These are phyloP conservation scores for Calycopis cecrops DNA, from an alignment of 1,140 invertebrate genomes.

Conservation along the genomic window DNA sequence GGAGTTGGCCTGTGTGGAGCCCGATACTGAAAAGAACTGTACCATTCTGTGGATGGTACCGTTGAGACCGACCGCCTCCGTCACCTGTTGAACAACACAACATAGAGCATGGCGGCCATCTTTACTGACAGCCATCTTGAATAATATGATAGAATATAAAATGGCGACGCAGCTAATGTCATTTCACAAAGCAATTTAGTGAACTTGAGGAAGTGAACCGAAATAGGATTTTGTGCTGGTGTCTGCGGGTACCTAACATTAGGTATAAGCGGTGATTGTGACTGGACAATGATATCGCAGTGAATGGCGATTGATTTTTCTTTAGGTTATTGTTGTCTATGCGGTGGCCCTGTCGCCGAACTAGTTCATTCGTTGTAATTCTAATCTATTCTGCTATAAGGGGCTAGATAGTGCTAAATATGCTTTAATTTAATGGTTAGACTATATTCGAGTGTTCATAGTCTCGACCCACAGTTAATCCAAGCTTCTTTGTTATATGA, in stretches of 20 bases:
- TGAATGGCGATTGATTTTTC: no score
- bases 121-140: constrained; percentile 52
- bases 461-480: background rate
- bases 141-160: constrained; percentile 29
- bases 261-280: no score
- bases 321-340: no score
- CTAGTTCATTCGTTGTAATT: background rate
- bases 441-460: no score
- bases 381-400: background rate
- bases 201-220: background rate
- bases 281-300: no score
- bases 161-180: constrained; percentile 30
- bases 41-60: constrained; percentile 76
- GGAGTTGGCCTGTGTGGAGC: constrained; percentile 75
- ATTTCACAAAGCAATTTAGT: constrained; percentile 1
- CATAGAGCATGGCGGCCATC: constrained; percentile 58
- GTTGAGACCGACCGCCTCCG: constrained; percentile 76
- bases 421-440: no score
- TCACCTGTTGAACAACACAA: constrained; percentile 76
- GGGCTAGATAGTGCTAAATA: no score
- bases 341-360: no score
- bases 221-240: no score
- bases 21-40: constrained; percentile 76
- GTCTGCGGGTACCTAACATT: no score
- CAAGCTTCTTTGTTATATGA: constrained; percentile 18